phyloP scores from a whole-genome alignment of 64 coral and sea anemone genomes.

The Catalaphyllia jardinei region DNA sequence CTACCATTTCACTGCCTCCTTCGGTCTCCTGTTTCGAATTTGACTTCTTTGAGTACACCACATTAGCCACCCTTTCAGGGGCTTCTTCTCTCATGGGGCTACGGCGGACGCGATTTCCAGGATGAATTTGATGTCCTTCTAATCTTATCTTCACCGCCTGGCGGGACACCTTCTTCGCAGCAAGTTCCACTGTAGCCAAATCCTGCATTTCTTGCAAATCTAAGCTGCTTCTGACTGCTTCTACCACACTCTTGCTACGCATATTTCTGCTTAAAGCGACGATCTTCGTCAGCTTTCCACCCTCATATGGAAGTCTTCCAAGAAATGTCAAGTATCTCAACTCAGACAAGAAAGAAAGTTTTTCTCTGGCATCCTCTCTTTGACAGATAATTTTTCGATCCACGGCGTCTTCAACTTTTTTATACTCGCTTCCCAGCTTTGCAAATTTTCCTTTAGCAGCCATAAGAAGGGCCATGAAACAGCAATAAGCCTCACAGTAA shows the following conservation, averaged over 20 bases:
- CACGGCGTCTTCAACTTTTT: not conserved
- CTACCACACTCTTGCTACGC: not conserved
- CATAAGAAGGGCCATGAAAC: constrained; percentile 36
- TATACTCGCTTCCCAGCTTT: not conserved
- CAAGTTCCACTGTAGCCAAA: not conserved
- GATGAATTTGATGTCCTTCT: not conserved
- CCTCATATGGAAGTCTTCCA: constrained; percentile 18
- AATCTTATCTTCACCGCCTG: constrained; percentile 3
- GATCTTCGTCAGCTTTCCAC: constrained; percentile 57
- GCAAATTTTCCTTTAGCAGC: constrained; percentile 23
- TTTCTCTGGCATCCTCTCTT: not conserved
- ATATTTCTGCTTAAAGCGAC: not conserved
- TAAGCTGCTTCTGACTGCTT: not conserved
- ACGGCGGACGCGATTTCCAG: not conserved
- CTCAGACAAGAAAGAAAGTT: constrained; percentile 38
- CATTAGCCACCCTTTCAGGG: too few relatives aligned
- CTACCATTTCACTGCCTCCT: too few relatives aligned
- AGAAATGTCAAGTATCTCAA: constrained; percentile 23
- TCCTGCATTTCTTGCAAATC: not conserved
- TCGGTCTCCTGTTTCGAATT: too few relatives aligned
- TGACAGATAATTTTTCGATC: constrained; percentile 3
- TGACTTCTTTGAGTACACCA: too few relatives aligned
- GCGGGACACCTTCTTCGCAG: not conserved
- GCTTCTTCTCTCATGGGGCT: too few relatives aligned
- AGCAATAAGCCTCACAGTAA: constrained; percentile 34